A percentile compares a stretch with the other conserved stretches of the same genome.
Evolutionary conservation across 2,888 invertebrate species (phyloP).

Genomic region (Phragmatobia fuliginosa): DNA sequence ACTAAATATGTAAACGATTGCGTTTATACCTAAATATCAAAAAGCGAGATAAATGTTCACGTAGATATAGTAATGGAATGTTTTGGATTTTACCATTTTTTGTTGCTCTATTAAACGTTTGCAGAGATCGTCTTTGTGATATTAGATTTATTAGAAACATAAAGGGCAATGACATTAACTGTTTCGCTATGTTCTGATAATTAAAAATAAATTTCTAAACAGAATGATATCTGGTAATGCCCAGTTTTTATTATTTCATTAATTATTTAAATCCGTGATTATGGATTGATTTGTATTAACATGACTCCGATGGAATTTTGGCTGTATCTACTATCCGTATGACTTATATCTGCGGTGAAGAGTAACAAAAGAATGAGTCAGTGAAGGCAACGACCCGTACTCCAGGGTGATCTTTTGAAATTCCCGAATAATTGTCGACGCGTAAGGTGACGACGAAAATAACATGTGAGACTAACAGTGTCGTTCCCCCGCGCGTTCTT

Average conservation of each 20-base stretch:
- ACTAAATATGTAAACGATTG: constrained; percentile 20
- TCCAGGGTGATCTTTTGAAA: constrained; percentile 85
- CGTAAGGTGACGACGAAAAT: constrained; percentile 83
- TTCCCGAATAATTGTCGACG: constrained; percentile 85
- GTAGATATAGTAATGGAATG: constrained; percentile 5
- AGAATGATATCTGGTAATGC: constrained; percentile 22
- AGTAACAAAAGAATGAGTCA: constrained; percentile 83
- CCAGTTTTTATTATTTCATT: not conserved
- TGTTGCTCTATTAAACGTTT: constrained; percentile 17
- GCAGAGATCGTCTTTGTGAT: constrained; percentile 23
- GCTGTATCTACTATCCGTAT: constrained; percentile 45
- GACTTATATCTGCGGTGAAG: constrained; percentile 52
- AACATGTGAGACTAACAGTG: constrained; percentile 71
- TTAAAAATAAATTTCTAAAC: constrained; percentile 24
- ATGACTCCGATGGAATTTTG: constrained; percentile 43
- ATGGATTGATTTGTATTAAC: constrained; percentile 33
- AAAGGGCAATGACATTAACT: constrained; percentile 37
- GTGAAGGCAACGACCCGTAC: constrained; percentile 77
- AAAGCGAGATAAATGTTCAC: not conserved
- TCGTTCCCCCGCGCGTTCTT: constrained; percentile 74
- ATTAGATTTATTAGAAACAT: constrained; percentile 31
- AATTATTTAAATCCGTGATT: constrained; percentile 10
- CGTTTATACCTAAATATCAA: constrained; percentile 14
- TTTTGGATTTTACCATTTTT: constrained; percentile 39
- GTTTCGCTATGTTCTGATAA: constrained; percentile 22